phyloP scores from a whole-genome alignment of 2,888 invertebrate genomes.

The Colletes collaris region DNA sequence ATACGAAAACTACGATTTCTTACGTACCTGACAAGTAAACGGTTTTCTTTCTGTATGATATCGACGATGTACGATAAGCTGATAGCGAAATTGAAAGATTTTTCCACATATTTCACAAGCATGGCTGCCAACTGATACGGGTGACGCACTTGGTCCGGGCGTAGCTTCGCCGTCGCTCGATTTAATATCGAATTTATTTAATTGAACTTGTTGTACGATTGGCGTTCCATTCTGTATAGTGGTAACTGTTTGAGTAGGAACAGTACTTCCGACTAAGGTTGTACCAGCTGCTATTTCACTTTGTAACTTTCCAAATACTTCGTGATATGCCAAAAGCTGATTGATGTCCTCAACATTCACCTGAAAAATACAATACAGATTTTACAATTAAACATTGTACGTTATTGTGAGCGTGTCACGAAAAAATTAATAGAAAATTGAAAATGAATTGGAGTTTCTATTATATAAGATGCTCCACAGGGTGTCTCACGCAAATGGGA shows the following conservation, averaged over 20 bases:
- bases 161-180: conserved; percentile 80
- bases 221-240: conserved; percentile 82
- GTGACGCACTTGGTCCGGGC: conserved; percentile 85
- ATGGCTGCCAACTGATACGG: conserved; percentile 87
- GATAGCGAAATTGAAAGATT: conserved; percentile 94
- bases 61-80: conserved; percentile 93
- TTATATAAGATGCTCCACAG: background rate
- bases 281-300: conserved; percentile 84
- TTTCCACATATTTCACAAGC: conserved; percentile 94
- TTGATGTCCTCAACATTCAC: conserved; percentile 92
- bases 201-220: conserved; percentile 80
- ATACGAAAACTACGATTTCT: background rate
- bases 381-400: background rate
- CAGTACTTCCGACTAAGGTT: conserved; percentile 79
- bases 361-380: conserved; percentile 58
- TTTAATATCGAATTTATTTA: conserved; percentile 82
- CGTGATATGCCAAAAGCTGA: conserved; percentile 93
- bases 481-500: too few relatives aligned
- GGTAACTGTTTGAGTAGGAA: conserved; percentile 81
- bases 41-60: conserved; percentile 94
- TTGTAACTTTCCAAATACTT: conserved; percentile 91
- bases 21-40: conserved; percentile 87
- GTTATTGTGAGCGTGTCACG: too few relatives aligned
- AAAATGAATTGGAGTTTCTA: too few relatives aligned
- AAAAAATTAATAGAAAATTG: too few relatives aligned